These are phyloP conservation scores for Metopolophium dirhodum DNA, from an alignment of 1,140 invertebrate species.

Conservation along the genomic window DNA sequence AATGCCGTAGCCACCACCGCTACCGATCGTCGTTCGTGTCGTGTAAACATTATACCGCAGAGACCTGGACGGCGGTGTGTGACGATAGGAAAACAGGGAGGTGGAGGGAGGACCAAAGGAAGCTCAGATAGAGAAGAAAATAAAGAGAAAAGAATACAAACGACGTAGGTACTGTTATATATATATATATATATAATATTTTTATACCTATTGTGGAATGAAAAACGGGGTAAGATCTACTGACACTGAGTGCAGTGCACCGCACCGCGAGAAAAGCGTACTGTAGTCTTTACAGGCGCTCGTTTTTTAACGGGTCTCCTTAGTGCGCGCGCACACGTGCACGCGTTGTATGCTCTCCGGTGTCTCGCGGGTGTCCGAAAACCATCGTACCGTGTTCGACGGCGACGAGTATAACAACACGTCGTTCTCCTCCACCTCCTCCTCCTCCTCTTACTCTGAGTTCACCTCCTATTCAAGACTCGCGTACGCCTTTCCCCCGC, in stretches of 20 bases:
- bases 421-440: not conserved
- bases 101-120: not conserved
- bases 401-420: not conserved
- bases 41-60: constrained; percentile 31
- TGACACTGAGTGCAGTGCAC: not conserved
- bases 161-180: not conserved
- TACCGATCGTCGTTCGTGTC: not conserved
- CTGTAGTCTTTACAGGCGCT: not conserved
- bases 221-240: not conserved
- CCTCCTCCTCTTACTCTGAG: not conserved
- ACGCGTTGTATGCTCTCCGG: not conserved
- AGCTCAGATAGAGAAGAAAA: not conserved
- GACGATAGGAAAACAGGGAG: not conserved
- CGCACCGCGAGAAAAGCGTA: not conserved
- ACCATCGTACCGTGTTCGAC: constrained; percentile 8
- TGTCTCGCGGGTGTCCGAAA: constrained; percentile 33
- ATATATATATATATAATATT: too few species aligned
- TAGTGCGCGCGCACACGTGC: not conserved
- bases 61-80: not conserved
- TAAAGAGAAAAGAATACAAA: not conserved
- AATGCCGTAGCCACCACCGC: not conserved
- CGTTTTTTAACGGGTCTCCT: constrained; percentile 9
- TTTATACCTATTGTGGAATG: not conserved
- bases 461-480: not conserved
- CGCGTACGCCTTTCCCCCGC: not conserved